phyloP scores from a whole-genome alignment of 2,888 invertebrate genomes.

The Drosophila setosimentum region DNA sequence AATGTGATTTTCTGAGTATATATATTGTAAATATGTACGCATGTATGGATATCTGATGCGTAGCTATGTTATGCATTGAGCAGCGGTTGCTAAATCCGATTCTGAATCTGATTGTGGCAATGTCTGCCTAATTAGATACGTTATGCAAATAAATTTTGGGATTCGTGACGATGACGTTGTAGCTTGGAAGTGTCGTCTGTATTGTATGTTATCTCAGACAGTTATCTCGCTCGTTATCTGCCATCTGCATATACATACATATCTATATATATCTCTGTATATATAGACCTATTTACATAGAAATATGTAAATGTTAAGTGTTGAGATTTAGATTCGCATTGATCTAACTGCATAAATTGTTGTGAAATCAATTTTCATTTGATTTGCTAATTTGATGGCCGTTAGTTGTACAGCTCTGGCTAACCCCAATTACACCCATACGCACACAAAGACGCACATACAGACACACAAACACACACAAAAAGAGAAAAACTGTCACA shows the following conservation, averaged over 20 bases:
- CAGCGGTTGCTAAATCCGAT: conserved; percentile 12
- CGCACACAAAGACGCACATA: not conserved
- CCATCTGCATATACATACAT: conserved; percentile 39
- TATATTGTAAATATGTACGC: conserved; percentile 4
- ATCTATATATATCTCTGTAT: conserved; percentile 5
- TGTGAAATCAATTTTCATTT: conserved; percentile 74
- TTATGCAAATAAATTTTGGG: conserved; percentile 63
- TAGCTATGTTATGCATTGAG: conserved; percentile 50
- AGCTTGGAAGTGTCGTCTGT: conserved; percentile 29
- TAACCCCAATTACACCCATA: conserved; percentile 34
- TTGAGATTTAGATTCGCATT: conserved; percentile 35
- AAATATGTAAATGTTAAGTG: conserved; percentile 30
- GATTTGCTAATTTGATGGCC: conserved; percentile 73
- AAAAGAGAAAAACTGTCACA: conserved; percentile 26
- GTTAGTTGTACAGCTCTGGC: conserved; percentile 34
- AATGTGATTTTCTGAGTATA: not conserved
- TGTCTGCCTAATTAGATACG: conserved; percentile 67
- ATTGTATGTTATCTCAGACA: conserved; percentile 34
- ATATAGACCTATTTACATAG: conserved; percentile 21
- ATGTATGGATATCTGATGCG: conserved; percentile 14
- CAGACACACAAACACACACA: not conserved
- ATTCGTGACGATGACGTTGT: conserved; percentile 49
- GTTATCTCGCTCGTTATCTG: conserved; percentile 63
- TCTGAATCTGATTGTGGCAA: conserved; percentile 36
- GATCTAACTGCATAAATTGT: conserved; percentile 71